Percentiles rank a stretch among this genome's conserved stretches.
Evolutionary conservation across 2,113 vertebrate genomes (phyloP).

Genomic region (Ahaetulla prasina): DNA sequence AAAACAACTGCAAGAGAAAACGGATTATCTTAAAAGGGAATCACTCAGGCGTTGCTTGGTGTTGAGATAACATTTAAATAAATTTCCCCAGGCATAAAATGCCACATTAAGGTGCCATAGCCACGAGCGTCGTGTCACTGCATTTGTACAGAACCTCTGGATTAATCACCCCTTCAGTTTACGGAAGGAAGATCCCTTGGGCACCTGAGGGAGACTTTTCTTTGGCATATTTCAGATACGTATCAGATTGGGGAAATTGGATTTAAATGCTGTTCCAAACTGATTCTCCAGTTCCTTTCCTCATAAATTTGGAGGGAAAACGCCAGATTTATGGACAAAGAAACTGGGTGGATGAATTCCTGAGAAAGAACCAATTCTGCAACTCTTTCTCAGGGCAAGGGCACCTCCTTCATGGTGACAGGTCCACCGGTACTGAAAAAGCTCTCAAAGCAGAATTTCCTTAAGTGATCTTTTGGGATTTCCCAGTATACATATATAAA

Average conservation of each 20-base stretch:
- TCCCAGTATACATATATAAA: too few species aligned
- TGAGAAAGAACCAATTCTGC: background rate
- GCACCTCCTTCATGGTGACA: background rate
- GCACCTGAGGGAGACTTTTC: background rate
- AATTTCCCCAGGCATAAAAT: background rate
- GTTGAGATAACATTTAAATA: background rate
- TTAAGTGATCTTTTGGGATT: background rate
- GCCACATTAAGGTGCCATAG: background rate
- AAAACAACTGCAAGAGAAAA: background rate
- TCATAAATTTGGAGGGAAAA: background rate
- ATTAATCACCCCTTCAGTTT: background rate
- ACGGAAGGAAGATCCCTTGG: background rate
- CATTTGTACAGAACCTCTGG: background rate
- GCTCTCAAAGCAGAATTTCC: background rate
- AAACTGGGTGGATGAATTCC: background rate
- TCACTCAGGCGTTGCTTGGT: background rate
- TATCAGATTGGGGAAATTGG: background rate
- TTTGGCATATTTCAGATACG: background rate
- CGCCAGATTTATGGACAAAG: background rate
- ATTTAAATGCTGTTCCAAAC: background rate
- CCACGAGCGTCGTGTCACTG: background rate
- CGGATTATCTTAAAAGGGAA: background rate
- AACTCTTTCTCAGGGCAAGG: background rate
- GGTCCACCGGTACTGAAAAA: background rate
- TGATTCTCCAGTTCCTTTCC: background rate